Evolutionary conservation across 2,113 vertebrate species (phyloP), one percentile per base, ranked within the genome.

Genomic region (Heliornis fulica): DNA sequence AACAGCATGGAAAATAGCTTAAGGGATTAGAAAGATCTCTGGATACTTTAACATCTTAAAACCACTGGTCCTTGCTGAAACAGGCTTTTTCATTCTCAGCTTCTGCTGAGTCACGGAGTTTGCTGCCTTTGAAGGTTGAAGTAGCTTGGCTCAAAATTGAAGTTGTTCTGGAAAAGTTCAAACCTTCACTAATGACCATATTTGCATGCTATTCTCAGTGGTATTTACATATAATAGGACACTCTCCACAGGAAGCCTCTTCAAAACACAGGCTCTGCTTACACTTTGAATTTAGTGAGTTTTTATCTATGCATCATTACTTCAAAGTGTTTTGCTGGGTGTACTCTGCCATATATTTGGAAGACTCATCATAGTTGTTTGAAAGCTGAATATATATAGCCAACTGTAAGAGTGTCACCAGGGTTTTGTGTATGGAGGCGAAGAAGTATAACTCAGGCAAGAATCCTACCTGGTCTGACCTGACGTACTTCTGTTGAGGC

Each of bases 11-110:
- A 96, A 95, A 95, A 96, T 74, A 86, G 81, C 71, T 94, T 82
- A 92, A 71, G 81, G 90, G 77, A 91, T 96, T 97, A 97, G 95
- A 95, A 94, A 97, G 94, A 66, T 48, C 50, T 79, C 48, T 38
- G n/a, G 45, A 64, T 81, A 75, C 45, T 93, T 83, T 36, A 82
- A 10, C 29, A 40, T 86, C 83, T 91, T 87, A 95, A 93, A 94
- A 96, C 31, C 26, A 79, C 41, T 2, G 15, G 43, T 81, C 63
- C 59, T 81, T 85, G 81, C 89, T 95, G 95, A 94, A 95, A 93
- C 72, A 59, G 54, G 46, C 21, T 51, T 84, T 96, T 94, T 95
- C 34, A 81, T 45, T 38, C 46, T 94, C 64, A 76, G 34, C 25
- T 95, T 92, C 69, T 96, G 86, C 72, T 90, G 93, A 97, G 71